Conservation (phyloP, 2,113 vertebrate genomes). For the Cavia porcellus region DNA sequence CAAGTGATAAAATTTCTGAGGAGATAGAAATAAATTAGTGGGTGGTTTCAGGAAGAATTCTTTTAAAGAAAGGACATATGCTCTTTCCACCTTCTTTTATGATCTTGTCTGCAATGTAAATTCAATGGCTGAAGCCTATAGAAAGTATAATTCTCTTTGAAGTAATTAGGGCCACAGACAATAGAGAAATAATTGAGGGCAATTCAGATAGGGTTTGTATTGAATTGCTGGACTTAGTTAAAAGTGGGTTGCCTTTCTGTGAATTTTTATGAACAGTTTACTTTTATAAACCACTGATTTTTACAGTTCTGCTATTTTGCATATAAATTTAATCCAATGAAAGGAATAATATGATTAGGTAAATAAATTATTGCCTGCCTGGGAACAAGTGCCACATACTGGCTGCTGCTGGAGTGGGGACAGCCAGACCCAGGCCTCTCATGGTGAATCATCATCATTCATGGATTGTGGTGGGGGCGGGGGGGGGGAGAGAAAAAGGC, state of each 20-base stretch:
- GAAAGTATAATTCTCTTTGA: neutral
- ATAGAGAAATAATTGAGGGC: neutral
- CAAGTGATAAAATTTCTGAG: slow-evolving; percentile 28
- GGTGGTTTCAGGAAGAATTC: slow-evolving; percentile 14
- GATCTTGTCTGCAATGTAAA: neutral
- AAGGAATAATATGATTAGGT: neutral
- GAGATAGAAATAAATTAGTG: neutral
- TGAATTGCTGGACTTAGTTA: neutral
- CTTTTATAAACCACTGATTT: neutral
- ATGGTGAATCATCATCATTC: too few relatives aligned
- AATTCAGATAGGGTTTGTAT: neutral
- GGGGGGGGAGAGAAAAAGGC: too few relatives aligned
- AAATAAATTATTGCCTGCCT: neutral
- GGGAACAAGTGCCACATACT: too few relatives aligned
- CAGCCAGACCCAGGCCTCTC: too few relatives aligned
- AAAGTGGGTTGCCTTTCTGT: neutral
- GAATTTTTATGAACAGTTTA: neutral
- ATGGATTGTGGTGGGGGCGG: too few relatives aligned
- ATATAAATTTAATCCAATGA: neutral
- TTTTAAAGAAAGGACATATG: neutral
- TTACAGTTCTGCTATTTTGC: neutral
- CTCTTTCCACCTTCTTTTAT: neutral
- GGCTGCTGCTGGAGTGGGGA: too few relatives aligned
- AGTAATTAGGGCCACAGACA: neutral
- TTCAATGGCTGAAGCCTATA: neutral